phyloP scores from a whole-genome alignment of 2,888 invertebrate species.

The Xylota segnis region DNA sequence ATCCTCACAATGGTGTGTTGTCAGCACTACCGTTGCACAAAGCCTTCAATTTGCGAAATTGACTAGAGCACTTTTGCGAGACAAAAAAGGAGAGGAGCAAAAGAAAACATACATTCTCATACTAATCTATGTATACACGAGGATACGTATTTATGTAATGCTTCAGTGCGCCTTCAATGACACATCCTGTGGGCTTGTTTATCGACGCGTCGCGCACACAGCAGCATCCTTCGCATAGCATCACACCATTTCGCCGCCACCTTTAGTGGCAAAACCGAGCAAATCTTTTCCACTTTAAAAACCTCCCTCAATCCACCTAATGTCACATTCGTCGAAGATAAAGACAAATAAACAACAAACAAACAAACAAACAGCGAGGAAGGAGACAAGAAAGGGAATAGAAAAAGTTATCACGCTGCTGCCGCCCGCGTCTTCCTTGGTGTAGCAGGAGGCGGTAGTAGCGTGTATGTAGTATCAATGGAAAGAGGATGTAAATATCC shows the following conservation, averaged over 20 bases:
- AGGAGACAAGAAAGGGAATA: constrained; percentile 33
- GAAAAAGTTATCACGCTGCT: constrained; percentile 55
- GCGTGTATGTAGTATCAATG: constrained; percentile 15
- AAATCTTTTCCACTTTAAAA: constrained; percentile 59
- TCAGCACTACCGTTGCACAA: constrained; percentile 61
- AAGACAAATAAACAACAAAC: constrained; percentile 66
- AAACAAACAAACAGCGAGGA: constrained; percentile 20
- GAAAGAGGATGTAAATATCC: constrained; percentile 58
- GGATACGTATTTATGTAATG: constrained; percentile 19
- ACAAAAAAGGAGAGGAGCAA: too few species aligned
- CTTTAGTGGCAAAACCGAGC: constrained; percentile 30
- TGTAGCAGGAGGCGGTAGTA: not conserved
- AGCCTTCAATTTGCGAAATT: constrained; percentile 74
- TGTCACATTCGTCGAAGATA: constrained; percentile 62
- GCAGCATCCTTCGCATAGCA: not conserved
- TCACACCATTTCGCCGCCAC: not conserved
- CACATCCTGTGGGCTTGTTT: constrained; percentile 65
- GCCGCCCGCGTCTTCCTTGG: not conserved
- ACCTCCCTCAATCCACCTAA: constrained; percentile 47
- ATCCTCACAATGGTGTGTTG: constrained; percentile 27
- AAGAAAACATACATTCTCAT: constrained; percentile 1
- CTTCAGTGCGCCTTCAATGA: constrained; percentile 29
- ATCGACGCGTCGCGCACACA: constrained; percentile 44
- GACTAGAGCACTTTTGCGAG: constrained; percentile 58
- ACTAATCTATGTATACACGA: constrained; percentile 12